phyloP scores from a whole-genome alignment of 2,888 invertebrate species.

The Erebia ligea region DNA sequence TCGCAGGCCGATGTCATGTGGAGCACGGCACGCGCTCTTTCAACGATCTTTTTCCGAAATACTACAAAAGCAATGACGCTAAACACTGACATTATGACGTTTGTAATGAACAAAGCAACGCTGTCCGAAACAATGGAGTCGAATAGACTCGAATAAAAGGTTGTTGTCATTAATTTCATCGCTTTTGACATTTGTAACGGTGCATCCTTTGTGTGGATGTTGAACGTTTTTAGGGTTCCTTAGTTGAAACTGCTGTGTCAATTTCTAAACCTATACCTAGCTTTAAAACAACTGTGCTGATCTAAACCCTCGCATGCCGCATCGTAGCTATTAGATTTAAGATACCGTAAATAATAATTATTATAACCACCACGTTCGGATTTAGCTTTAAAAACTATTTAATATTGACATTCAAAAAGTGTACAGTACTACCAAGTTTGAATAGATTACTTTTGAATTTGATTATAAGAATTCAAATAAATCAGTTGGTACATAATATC shows the following conservation, averaged over 20 bases:
- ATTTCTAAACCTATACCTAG: neutral
- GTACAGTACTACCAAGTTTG: too few relatives aligned
- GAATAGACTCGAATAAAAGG: conserved; percentile 74
- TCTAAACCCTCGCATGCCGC: too few relatives aligned
- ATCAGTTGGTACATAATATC: too few relatives aligned
- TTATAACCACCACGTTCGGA: too few relatives aligned
- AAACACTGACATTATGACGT: conserved; percentile 80
- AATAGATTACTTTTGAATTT: too few relatives aligned
- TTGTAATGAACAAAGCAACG: conserved; percentile 77
- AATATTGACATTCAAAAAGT: too few relatives aligned
- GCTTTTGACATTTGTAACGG: conserved; percentile 78
- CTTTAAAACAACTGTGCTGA: too few relatives aligned
- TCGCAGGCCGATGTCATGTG: conserved; percentile 64
- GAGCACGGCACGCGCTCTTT: conserved; percentile 74
- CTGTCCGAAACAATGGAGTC: conserved; percentile 71
- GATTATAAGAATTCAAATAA: too few relatives aligned
- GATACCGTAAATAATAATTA: too few relatives aligned
- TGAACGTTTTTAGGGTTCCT: conserved; percentile 50
- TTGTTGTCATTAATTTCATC: conserved; percentile 78
- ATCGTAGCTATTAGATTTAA: too few relatives aligned
- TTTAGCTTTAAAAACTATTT: too few relatives aligned
- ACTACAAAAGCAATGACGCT: conserved; percentile 76
- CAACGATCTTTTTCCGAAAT: conserved; percentile 68
- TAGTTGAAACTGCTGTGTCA: neutral
- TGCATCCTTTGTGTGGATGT: conserved; percentile 59